phyloP scores from a whole-genome alignment of 2,797 vertebrate genomes.

The Synaphobranchus kaupii region DNA sequence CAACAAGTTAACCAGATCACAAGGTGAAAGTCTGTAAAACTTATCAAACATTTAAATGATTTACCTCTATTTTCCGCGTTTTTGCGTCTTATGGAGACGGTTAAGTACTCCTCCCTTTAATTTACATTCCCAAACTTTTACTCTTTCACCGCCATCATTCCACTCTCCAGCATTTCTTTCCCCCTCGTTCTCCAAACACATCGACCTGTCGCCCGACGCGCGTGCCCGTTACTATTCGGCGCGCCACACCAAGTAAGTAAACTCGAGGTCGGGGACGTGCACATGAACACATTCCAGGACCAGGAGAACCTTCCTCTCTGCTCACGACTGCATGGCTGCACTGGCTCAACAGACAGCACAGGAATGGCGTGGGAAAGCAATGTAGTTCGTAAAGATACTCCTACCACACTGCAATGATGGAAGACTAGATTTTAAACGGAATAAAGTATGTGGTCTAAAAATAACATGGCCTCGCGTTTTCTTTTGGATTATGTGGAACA shows the following conservation, averaged over 20 bases:
- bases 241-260: constrained; percentile 46
- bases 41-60: constrained; percentile 29
- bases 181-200: constrained; percentile 44
- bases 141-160: constrained; percentile 73
- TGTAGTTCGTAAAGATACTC: constrained; percentile 27
- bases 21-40: neutral
- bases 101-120: constrained; percentile 44
- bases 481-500: constrained; percentile 11
- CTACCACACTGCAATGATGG: constrained; percentile 30
- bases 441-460: constrained; percentile 17
- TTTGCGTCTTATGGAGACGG: constrained; percentile 46
- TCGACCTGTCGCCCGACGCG: constrained; percentile 67
- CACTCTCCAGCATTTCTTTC: constrained; percentile 59
- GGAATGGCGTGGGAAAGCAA: constrained; percentile 65
- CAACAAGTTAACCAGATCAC: neutral
- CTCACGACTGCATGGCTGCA: constrained; percentile 38
- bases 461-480: constrained; percentile 7
- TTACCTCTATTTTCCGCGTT: constrained; percentile 57
- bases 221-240: constrained; percentile 54
- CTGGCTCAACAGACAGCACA: constrained; percentile 36
- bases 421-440: constrained; percentile 13
- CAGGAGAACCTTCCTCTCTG: constrained; percentile 50
- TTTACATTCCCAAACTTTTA: constrained; percentile 63
- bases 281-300: constrained; percentile 70
- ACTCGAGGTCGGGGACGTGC: constrained; percentile 59